phyloP scores from a whole-genome alignment of 2,888 invertebrate species.

The Opisthograptis luteolata region DNA sequence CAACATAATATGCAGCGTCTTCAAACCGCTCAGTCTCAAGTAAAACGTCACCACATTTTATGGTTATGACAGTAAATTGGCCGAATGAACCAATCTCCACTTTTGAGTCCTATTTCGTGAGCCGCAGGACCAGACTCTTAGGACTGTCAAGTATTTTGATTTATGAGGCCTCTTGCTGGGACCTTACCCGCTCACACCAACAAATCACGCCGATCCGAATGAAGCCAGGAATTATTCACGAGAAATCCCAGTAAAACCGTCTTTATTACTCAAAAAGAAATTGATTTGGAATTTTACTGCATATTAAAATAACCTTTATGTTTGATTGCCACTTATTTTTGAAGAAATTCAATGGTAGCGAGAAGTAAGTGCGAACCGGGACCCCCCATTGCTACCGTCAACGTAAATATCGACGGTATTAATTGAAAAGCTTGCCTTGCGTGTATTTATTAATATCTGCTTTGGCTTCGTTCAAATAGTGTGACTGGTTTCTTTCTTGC shows the following conservation, averaged over 20 bases:
- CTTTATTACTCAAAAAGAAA: slow-evolving; percentile 74
- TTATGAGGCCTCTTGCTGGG: slow-evolving; percentile 75
- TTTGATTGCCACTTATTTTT: slow-evolving; percentile 70
- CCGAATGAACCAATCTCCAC: not conserved
- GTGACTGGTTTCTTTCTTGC: not conserved
- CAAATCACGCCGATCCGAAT: slow-evolving; percentile 60
- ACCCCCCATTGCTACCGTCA: slow-evolving; percentile 70
- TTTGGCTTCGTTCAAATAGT: slow-evolving; percentile 12
- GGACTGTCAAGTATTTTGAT: slow-evolving; percentile 68
- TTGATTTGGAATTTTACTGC: slow-evolving; percentile 81
- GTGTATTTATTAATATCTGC: slow-evolving; percentile 26
- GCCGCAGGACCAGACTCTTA: slow-evolving; percentile 36
- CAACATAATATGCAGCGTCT: too few relatives aligned
- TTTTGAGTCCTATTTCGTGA: slow-evolving; percentile 42
- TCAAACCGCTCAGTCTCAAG: too few relatives aligned
- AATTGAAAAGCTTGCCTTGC: slow-evolving; percentile 63
- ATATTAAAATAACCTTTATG: slow-evolving; percentile 80
- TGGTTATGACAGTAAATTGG: not conserved
- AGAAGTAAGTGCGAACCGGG: slow-evolving; percentile 48
- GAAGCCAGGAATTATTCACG: slow-evolving; percentile 61
- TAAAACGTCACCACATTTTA: too few relatives aligned
- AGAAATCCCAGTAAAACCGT: slow-evolving; percentile 63
- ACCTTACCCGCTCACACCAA: slow-evolving; percentile 65
- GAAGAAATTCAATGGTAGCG: slow-evolving; percentile 45
- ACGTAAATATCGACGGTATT: slow-evolving; percentile 66